These are phyloP conservation scores for Passer montanus DNA, from an alignment of 2,113 vertebrate genomes.

Conservation along the genomic window DNA sequence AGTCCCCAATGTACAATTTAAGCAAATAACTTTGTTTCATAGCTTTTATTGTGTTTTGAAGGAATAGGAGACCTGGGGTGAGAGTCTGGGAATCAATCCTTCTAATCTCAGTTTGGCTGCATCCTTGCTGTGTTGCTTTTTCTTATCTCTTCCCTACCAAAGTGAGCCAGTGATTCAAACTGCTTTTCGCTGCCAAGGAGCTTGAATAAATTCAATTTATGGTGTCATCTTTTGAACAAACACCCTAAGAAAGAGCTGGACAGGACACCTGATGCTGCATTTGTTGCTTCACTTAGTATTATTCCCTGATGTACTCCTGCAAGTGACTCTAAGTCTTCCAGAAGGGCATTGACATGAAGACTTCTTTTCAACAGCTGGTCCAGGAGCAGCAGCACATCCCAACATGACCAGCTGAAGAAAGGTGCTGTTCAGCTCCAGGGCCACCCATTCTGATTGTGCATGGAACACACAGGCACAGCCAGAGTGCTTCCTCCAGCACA, in stretches of 20 bases:
- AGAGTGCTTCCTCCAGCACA: not conserved
- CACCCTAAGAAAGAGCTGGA: not conserved
- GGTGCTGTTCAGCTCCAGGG: not conserved
- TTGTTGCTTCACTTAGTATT: not conserved
- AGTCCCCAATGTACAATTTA: not conserved
- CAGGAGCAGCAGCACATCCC: not conserved
- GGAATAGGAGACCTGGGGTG: not conserved
- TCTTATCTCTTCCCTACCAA: not conserved
- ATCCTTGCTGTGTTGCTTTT: not conserved
- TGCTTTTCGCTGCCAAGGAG: not conserved
- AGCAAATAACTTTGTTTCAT: not conserved
- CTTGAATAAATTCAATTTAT: not conserved
- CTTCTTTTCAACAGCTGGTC: not conserved
- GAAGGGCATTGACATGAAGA: not conserved
- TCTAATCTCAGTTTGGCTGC: not conserved
- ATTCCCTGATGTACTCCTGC: not conserved
- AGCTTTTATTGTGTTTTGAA: not conserved
- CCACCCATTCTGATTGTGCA: not conserved
- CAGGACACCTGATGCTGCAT: not conserved
- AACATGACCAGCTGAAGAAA: not conserved
- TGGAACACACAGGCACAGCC: accelerated
- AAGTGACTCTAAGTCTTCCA: not conserved
- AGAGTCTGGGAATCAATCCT: not conserved
- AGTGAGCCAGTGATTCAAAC: not conserved
- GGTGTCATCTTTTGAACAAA: not conserved